Base-by-base conservation (phyloP, 2,888 invertebrate species). In the Diarsia dahlii region DNA sequence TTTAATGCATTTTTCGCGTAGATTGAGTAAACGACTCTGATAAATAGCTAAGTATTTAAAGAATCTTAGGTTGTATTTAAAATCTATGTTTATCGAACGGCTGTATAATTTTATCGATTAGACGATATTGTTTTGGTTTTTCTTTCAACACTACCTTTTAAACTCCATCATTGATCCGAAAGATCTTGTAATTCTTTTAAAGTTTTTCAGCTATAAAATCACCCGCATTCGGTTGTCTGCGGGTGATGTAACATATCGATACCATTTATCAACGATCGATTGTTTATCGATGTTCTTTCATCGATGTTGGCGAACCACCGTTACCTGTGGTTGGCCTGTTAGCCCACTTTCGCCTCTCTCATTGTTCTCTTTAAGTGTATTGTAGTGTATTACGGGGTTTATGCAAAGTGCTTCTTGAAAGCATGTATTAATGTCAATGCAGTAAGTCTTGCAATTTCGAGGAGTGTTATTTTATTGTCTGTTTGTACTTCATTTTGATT, bases 301-400 rank as follows among this genome's bases (percentile, higher is more conserved):
- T 70, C 68, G 73, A 85, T n/a, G 74, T 82, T 74, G 70, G 65
- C 68, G 72, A 77, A 85, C 67, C 70, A 81, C 88, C 84, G 86
- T 89, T 88, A 87, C 74, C 71, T 70, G 84, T 68, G 67, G 80
- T 74, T 82, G 89, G 84, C 80, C 88, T 77, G 82, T 71, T 90
- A 87, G 89, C 91, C 91, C 80, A 86, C 86, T 89, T 89, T 89
- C 88, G 84, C 88, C 77, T 77, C 68, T 81, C 78, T 74, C 76
- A 87, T 87, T 87, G 88, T 87, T 81, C 69, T 76, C 60, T 75
- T 60, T 76, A 58, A 62, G 65, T 64, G 71, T 79, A 74, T 76
- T 75, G 74, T 64, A 58, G 69, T 67, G 54, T 72, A 75, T 46
- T 71, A 58, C 60, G 54, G 75, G 56, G 46, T 56, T 72, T 68